These are phyloP conservation scores for Forpus xanthops DNA, from an alignment of 2,797 vertebrate genomes.

Conservation along the genomic window DNA sequence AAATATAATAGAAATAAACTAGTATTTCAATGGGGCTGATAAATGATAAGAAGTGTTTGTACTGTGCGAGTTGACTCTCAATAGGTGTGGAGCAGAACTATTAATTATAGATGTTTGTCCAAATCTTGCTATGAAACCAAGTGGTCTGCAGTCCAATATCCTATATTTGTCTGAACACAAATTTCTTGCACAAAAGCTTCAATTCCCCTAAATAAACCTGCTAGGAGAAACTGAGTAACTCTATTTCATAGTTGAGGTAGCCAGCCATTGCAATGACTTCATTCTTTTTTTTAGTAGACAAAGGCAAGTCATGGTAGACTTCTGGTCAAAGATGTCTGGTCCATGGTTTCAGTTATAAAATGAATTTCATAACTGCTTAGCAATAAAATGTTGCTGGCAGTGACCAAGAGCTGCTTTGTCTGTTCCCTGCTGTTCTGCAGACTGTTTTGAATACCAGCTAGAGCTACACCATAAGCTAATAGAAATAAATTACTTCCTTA, in stretches of 20 bases:
- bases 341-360: not conserved
- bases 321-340: not conserved
- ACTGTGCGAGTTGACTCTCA: not conserved
- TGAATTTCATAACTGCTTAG: not conserved
- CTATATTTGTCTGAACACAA: not conserved
- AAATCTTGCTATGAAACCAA: not conserved
- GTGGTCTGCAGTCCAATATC: not conserved
- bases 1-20: not conserved
- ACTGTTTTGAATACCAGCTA: not conserved
- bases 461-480: not conserved
- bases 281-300: not conserved
- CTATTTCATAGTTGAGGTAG: not conserved
- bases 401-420: not conserved
- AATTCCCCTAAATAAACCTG: not conserved
- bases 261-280: not conserved
- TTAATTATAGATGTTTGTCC: not conserved
- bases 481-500: not conserved
- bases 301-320: not conserved
- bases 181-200: not conserved
- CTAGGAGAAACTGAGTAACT: not conserved
- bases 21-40: not conserved
- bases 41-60: not conserved
- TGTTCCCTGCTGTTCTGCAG: not conserved
- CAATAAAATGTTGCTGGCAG: not conserved
- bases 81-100: not conserved